A percentile compares a stretch with the other conserved stretches of the same genome.
These are phyloP conservation scores for Cephus sareptanus DNA, from an alignment of 2,888 invertebrate genomes.

Conservation along the genomic window DNA sequence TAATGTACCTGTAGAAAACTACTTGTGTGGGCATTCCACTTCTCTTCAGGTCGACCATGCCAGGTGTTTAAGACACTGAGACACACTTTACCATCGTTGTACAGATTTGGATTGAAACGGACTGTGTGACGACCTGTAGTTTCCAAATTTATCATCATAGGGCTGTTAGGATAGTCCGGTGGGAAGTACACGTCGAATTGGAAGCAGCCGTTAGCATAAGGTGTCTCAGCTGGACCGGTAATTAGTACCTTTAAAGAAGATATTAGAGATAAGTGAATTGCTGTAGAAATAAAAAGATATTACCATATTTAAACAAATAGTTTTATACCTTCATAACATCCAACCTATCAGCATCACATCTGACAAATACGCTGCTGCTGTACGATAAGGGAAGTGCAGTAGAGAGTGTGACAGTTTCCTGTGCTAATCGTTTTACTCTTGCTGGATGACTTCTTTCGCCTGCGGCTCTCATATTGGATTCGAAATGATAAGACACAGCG, in stretches of 20 bases:
- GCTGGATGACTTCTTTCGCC: constrained; percentile 89
- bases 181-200: constrained; percentile 92
- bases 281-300: not conserved
- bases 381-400: constrained; percentile 92
- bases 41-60: constrained; percentile 96
- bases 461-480: constrained; percentile 85
- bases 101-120: constrained; percentile 92
- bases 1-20: constrained; percentile 81
- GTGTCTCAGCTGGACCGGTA: constrained; percentile 91
- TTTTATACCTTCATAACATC: constrained; percentile 90
- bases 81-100: constrained; percentile 95
- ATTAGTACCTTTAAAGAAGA: constrained; percentile 78
- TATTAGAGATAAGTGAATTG: not conserved
- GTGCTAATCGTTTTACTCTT: constrained; percentile 90
- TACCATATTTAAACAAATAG: not conserved
- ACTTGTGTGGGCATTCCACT: constrained; percentile 96
- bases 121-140: constrained; percentile 90
- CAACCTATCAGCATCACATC: constrained; percentile 92
- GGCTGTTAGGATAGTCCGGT: constrained; percentile 84
- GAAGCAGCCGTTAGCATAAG: constrained; percentile 92
- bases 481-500: constrained; percentile 90
- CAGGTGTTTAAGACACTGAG: constrained; percentile 95
- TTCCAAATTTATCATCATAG: constrained; percentile 91
- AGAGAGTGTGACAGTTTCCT: constrained; percentile 93
- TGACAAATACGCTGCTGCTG: constrained; percentile 94